Conservation (phyloP, 2,797 vertebrate species). For the Sebastes iracundus region DNA sequence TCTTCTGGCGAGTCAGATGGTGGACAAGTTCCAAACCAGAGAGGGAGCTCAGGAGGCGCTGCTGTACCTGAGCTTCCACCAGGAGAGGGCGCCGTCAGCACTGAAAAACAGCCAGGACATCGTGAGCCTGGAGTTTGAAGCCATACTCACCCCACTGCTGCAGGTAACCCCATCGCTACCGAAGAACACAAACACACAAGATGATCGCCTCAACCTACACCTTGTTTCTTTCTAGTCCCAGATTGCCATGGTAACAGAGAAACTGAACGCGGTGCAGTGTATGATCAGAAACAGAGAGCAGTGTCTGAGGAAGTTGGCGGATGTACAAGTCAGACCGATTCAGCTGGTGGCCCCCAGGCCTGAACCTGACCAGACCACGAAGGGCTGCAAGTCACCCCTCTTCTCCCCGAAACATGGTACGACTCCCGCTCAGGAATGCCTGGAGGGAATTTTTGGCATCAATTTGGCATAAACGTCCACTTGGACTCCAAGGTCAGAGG, state of each 20-base stretch:
- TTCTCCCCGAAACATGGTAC: conserved; percentile 93
- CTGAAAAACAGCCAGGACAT: conserved; percentile 83
- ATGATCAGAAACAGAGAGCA: conserved; percentile 91
- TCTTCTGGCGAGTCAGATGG: conserved; percentile 92
- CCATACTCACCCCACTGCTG: conserved; percentile 88
- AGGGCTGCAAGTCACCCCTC: conserved; percentile 84
- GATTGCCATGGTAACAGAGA: conserved; percentile 86
- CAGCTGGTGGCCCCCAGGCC: conserved; percentile 89
- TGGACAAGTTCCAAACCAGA: conserved; percentile 91
- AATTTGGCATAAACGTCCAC: too few relatives aligned
- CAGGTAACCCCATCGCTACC: conserved; percentile 82
- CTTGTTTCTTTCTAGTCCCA: conserved; percentile 82
- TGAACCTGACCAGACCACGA: conserved; percentile 73
- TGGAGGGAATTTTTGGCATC: too few relatives aligned
- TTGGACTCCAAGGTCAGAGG: too few relatives aligned
- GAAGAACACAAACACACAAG: background rate
- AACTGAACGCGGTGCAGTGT: conserved; percentile 85
- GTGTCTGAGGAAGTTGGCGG: conserved; percentile 87
- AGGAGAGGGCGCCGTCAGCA: conserved; percentile 85
- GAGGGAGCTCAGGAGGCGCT: conserved; percentile 92
- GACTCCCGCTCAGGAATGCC: background rate
- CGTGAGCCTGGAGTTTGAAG: conserved; percentile 88
- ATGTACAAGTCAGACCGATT: conserved; percentile 86
- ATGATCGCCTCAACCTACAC: background rate
- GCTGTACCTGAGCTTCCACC: conserved; percentile 87